These are phyloP conservation scores for Arvicanthis niloticus DNA, from an alignment of 2,113 vertebrate genomes.

Conservation along the genomic window DNA sequence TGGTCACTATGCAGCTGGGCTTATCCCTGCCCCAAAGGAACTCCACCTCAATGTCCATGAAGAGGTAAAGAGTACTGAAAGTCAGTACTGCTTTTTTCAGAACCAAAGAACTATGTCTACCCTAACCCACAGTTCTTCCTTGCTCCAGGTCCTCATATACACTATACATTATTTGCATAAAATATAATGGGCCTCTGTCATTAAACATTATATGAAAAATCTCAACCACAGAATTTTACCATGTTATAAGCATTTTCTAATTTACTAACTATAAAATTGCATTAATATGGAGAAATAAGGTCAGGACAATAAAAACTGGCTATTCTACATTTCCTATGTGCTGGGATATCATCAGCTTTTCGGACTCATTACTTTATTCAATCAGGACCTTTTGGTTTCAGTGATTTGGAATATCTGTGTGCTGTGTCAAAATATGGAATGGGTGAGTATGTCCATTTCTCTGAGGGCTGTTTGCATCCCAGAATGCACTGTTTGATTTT, in stretches of 20 bases:
- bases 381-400: background rate
- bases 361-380: background rate
- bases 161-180: no score
- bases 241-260: background rate
- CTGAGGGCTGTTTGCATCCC: background rate
- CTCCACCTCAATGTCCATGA: accelerated
- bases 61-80: background rate
- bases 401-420: background rate
- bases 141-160: background rate
- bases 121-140: background rate
- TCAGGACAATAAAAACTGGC: background rate
- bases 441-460: background rate
- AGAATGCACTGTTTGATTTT: background rate
- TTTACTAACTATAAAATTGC: background rate
- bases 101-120: background rate
- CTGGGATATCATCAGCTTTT: background rate
- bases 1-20: accelerated
- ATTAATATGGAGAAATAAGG: background rate
- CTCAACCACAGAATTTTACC: background rate
- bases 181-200: no score
- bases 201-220: background rate
- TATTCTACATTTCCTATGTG: background rate
- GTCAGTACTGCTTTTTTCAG: accelerated
- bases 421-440: background rate
- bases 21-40: accelerated